These are phyloP conservation scores for Montipora efflorescens DNA, from an alignment of 64 coral and sea anemone genomes.

Conservation along the genomic window DNA sequence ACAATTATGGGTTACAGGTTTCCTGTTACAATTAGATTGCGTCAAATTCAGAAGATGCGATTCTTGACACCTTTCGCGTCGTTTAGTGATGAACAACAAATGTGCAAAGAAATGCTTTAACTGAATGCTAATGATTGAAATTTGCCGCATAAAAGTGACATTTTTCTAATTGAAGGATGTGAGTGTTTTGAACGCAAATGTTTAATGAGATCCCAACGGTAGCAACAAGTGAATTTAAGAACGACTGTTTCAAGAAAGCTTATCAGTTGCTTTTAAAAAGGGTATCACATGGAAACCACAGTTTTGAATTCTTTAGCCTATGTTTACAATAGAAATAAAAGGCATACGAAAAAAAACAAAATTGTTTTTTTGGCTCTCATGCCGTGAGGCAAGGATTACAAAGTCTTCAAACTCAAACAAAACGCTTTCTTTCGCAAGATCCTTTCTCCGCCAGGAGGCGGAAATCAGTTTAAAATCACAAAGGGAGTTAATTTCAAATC, in stretches of 20 bases:
- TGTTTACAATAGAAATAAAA: background rate
- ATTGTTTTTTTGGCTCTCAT: background rate
- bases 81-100: too few species aligned
- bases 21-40: conserved; percentile 15
- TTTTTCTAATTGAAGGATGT: too few species aligned
- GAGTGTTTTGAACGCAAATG: background rate
- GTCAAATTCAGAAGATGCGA: too few species aligned
- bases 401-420: background rate
- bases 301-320: background rate
- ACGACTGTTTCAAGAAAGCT: too few species aligned
- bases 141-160: too few species aligned
- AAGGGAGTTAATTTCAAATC: background rate
- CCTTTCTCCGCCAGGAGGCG: background rate
- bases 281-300: background rate
- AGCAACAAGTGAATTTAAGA: too few species aligned
- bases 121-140: too few species aligned
- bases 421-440: background rate
- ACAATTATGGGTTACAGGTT: conserved; percentile 1
- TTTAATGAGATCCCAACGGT: background rate
- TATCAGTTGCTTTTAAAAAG: background rate
- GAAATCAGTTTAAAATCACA: background rate
- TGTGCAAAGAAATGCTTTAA: too few species aligned
- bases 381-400: background rate
- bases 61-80: too few species aligned
- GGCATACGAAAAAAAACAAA: background rate